Base-by-base conservation (phyloP, 2,797 vertebrate genomes). In the Tapirus indicus region DNA sequence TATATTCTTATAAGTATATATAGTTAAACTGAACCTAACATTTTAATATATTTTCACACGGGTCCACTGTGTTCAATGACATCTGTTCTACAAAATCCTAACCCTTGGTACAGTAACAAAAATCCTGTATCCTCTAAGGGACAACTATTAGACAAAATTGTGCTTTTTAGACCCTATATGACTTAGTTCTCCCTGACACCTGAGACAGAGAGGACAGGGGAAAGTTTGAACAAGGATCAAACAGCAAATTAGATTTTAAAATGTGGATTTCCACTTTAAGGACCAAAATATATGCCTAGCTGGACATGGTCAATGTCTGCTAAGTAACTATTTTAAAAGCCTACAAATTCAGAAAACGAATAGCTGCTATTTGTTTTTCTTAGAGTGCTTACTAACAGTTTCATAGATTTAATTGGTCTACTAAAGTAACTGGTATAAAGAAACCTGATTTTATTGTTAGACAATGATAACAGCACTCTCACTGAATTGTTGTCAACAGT, bases 321-420 rank as follows among this genome's bases (percentile, higher is more conserved):
- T 80, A 92, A 77, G 2, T 69, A 83, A 38, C 6, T 82, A 32
- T 93, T 83, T 93, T 90, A 74, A 95, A 79, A 92, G 35, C 23
- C 52, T 94, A 78, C 23, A 88, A 90, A 82, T 95, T 94, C 38
- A 97, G 52, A 74, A 20, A 4, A 44, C 10, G 58, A 96, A 47
- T 21, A 8, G 9, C 20, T 68, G 8, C 23, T 86, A 41, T 5
- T 71, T 52, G 9, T 86, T 79, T 82, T 86, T 41, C 71, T 87
- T 38, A 92, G 71, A 92, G 52, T 80, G 35, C n/a, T 87, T 71
- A 38, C 35, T 93, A 58, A 49, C 7, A 60, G 9, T 52, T 93
- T 87, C 10, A 96, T 69, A 89, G 49, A 84, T 77, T 86, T 71
- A 95, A 89, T 17, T 74, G 60, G 3, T 58, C 44, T 74, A 47